Percentiles rank a stretch among this genome's conserved stretches.
phyloP scores from a whole-genome alignment of 2,888 invertebrate species.

The Lycia hirtaria region DNA sequence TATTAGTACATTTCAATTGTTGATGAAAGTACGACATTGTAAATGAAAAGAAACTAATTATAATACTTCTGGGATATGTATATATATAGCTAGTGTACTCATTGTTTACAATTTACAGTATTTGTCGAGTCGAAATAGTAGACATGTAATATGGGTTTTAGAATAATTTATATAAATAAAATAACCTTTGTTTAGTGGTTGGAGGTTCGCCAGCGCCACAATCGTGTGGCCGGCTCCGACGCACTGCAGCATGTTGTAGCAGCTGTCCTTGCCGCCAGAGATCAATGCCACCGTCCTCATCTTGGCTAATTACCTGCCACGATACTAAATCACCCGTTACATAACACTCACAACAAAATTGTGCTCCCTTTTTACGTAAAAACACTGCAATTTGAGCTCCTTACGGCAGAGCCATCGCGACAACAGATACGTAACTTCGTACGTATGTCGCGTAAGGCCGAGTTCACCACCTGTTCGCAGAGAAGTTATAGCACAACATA shows the following conservation, averaged over 20 bases:
- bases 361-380: slow-evolving; percentile 63
- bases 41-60: not conserved
- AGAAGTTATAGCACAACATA: slow-evolving; percentile 56
- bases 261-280: slow-evolving; percentile 99
- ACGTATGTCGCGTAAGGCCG: not conserved
- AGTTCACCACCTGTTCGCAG: slow-evolving; percentile 53
- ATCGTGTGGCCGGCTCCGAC: slow-evolving; percentile 97
- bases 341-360: slow-evolving; percentile 75
- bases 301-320: slow-evolving; percentile 67
- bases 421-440: slow-evolving; percentile 17
- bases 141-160: not conserved
- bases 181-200: slow-evolving; percentile 92
- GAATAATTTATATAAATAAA: not conserved
- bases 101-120: slow-evolving; percentile 1
- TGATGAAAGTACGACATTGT: not conserved
- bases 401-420: slow-evolving; percentile 62
- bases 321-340: slow-evolving; percentile 70
- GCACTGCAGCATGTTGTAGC: slow-evolving; percentile 99
- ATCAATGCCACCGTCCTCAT: slow-evolving; percentile 96
- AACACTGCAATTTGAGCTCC: slow-evolving; percentile 64
- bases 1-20: not conserved
- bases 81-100: not conserved
- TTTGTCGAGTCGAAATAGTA: not conserved
- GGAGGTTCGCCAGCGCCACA: slow-evolving; percentile 97
- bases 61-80: not conserved